Percentiles rank a stretch among this genome's conserved stretches.
These are phyloP conservation scores for Dynastes hyllus DNA, from an alignment of 2,888 invertebrate genomes.

Conservation along the genomic window DNA sequence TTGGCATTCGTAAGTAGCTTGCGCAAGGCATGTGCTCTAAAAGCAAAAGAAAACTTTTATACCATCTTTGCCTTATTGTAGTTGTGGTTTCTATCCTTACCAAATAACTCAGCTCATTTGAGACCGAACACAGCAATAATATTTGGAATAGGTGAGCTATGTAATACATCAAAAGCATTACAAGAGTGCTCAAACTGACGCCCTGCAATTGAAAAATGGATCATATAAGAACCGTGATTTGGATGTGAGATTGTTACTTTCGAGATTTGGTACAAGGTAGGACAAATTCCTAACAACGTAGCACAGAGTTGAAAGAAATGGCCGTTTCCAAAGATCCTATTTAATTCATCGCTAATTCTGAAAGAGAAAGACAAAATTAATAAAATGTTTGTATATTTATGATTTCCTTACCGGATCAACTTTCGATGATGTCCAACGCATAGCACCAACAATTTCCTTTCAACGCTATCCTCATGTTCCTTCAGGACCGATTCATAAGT, in stretches of 20 bases:
- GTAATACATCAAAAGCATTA: conserved; percentile 50
- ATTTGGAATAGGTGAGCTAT: conserved; percentile 55
- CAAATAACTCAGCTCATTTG: conserved; percentile 55
- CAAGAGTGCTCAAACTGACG: not conserved
- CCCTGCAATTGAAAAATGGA: not conserved
- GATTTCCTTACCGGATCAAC: conserved; percentile 50
- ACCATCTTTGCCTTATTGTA: not conserved
- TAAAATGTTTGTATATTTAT: too few species aligned
- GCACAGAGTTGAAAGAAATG: conserved; percentile 55
- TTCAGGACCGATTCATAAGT: not conserved
- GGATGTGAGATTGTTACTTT: conserved; percentile 1
- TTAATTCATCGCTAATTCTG: conserved; percentile 53
- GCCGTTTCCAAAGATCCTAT: conserved; percentile 53
- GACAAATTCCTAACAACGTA: conserved; percentile 55
- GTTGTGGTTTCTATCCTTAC: conserved; percentile 17
- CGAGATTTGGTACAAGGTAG: conserved; percentile 54
- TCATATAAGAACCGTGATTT: not conserved
- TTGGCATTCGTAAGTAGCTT: conserved; percentile 35
- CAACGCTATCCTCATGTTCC: conserved; percentile 7
- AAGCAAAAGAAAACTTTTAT: not conserved
- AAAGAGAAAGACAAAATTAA: not conserved
- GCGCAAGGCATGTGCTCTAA: conserved; percentile 48
- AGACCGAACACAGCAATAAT: conserved; percentile 55
- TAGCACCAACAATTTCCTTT: conserved; percentile 45
- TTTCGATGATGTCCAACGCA: conserved; percentile 55